Conservation (phyloP, 2,888 invertebrate genomes). For the Hedya salicella region DNA sequence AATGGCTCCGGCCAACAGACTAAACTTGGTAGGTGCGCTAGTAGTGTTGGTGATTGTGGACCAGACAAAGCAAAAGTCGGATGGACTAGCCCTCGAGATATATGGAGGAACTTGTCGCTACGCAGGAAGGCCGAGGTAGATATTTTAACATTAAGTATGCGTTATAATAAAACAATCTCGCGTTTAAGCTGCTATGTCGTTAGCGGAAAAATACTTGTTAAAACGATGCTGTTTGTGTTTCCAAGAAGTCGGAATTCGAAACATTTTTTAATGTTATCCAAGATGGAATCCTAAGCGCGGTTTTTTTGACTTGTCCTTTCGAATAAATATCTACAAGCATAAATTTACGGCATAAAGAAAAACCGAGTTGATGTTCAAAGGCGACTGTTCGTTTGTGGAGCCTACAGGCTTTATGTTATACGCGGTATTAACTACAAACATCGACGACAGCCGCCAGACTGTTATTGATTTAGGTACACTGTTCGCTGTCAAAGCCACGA, state of each 20-base stretch:
- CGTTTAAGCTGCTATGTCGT: not conserved
- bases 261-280: constrained; percentile 15
- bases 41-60: constrained; percentile 74
- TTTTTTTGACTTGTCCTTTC: constrained; percentile 23
- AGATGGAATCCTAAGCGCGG: constrained; percentile 14
- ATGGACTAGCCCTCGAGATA: constrained; percentile 80
- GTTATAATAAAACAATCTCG: constrained; percentile 1
- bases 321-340: constrained; percentile 30
- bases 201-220: constrained; percentile 16
- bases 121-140: constrained; percentile 80
- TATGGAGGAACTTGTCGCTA: constrained; percentile 80
- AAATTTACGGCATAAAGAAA: constrained; percentile 31
- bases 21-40: constrained; percentile 75
- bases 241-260: constrained; percentile 16
- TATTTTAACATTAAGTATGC: constrained; percentile 27
- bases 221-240: constrained; percentile 10
- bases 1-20: constrained; percentile 67
- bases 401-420: constrained; percentile 20
- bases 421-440: constrained; percentile 28
- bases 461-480: constrained; percentile 54
- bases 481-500: constrained; percentile 48
- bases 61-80: constrained; percentile 77
- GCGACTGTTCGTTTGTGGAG: constrained; percentile 16
- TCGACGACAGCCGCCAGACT: constrained; percentile 39
- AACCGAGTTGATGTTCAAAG: constrained; percentile 29